Conservation (phyloP, 1,140 invertebrate species). For the Euglossa dilemma region DNA sequence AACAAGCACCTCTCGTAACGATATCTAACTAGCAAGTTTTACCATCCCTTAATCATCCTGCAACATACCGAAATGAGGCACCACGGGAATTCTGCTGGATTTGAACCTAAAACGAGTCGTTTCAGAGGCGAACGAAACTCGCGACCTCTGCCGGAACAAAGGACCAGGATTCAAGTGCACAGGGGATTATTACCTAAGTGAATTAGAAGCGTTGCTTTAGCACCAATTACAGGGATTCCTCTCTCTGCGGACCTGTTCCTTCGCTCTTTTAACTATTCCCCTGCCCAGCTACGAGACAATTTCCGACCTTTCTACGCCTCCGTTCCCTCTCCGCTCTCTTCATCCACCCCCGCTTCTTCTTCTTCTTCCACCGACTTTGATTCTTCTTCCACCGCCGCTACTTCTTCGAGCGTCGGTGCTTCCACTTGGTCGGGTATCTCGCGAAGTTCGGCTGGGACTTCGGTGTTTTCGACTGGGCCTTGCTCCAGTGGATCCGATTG, state of each 20-base stretch:
- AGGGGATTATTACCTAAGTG: background rate
- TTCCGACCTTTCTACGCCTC: background rate
- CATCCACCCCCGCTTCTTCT: too few relatives aligned
- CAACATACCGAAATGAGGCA: background rate
- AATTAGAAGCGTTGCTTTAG: background rate
- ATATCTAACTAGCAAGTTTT: too few relatives aligned
- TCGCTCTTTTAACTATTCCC: background rate
- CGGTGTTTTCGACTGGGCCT: background rate
- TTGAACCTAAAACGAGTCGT: background rate
- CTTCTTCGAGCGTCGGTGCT: too few relatives aligned
- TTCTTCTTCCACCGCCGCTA: too few relatives aligned
- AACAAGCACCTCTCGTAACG: too few relatives aligned
- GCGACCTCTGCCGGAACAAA: background rate
- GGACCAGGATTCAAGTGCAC: background rate
- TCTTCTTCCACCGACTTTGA: too few relatives aligned
- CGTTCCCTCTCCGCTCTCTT: too few relatives aligned
- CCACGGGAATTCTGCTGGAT: background rate
- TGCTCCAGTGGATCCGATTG: background rate
- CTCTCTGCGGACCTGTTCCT: background rate
- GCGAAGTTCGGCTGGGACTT: background rate
- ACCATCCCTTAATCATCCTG: too few relatives aligned
- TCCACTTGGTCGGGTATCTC: background rate
- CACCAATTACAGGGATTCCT: background rate
- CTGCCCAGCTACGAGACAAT: background rate
- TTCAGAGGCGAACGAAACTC: too few relatives aligned